These are phyloP conservation scores for Callipepla squamata DNA, from an alignment of 2,113 vertebrate species.

Conservation along the genomic window DNA sequence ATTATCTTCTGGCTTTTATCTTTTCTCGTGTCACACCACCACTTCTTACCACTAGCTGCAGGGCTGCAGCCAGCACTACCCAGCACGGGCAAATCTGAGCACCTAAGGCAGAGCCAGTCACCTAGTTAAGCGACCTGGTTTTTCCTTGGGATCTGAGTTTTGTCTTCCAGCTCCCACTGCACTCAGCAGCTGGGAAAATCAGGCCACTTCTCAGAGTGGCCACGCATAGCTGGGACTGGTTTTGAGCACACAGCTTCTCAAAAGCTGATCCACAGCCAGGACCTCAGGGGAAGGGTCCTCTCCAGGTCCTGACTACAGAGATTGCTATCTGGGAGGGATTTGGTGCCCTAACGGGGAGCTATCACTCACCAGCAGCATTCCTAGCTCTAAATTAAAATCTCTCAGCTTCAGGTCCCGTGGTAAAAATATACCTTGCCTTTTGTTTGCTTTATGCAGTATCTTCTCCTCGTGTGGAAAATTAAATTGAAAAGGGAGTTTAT, in stretches of 20 bases:
- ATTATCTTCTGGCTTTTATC: not conserved
- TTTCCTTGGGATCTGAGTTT: not conserved
- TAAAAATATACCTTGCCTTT: slow-evolving; percentile 32
- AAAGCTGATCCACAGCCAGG: not conserved
- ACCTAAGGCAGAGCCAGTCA: slow-evolving; percentile 3
- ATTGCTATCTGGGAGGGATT: not conserved
- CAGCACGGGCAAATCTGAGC: not conserved
- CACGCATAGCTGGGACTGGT: not conserved
- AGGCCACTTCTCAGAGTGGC: not conserved
- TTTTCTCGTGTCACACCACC: not conserved
- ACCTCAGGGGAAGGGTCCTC: not conserved
- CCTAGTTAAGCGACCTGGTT: slow-evolving; percentile 60
- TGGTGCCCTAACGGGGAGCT: not conserved
- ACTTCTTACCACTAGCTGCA: not conserved
- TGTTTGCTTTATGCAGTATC: not conserved
- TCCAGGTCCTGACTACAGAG: not conserved
- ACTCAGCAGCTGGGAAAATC: slow-evolving; percentile 49
- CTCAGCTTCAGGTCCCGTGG: not conserved
- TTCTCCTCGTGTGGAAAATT: not conserved
- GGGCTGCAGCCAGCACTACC: not conserved
- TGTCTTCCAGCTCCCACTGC: slow-evolving; percentile 40
- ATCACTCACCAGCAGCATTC: not conserved
- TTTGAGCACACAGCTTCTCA: not conserved
- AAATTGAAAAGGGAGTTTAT: slow-evolving; percentile 18
- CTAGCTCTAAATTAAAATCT: not conserved